These are phyloP conservation scores for Grammomys dolichurus DNA, from an alignment of 2,113 vertebrate species.

Conservation along the genomic window DNA sequence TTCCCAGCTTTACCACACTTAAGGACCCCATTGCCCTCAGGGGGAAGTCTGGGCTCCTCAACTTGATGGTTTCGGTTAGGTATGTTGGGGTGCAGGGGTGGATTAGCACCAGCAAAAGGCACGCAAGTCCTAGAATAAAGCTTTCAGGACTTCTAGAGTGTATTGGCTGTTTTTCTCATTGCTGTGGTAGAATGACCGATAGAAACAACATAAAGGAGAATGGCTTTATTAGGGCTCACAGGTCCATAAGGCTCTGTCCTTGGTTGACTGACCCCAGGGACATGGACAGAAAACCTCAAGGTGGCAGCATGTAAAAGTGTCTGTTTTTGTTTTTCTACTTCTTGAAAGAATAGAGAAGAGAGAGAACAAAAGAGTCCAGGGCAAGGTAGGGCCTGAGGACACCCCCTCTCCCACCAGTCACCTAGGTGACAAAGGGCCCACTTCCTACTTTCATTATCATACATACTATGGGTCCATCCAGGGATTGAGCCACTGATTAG, in stretches of 20 bases:
- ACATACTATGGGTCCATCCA: background rate
- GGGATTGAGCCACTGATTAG: background rate
- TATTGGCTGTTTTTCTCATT: background rate
- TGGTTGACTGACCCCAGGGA: background rate
- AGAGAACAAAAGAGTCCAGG: background rate
- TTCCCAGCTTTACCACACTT: background rate
- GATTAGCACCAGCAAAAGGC: background rate
- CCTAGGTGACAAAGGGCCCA: background rate
- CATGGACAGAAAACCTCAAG: background rate
- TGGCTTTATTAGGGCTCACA: background rate
- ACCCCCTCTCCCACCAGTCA: background rate
- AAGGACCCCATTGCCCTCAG: background rate
- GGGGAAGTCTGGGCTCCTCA: background rate
- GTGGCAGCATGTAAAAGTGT: background rate
- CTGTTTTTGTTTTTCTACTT: background rate
- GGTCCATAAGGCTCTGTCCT: background rate
- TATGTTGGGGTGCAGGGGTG: background rate
- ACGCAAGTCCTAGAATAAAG: background rate
- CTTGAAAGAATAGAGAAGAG: background rate
- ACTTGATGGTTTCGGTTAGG: background rate
- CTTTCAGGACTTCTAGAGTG: fast-evolving
- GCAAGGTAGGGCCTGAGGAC: background rate
- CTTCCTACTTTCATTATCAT: background rate
- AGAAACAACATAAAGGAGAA: background rate
- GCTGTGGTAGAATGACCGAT: too few species aligned